A percentile compares a stretch with the other conserved stretches of the same genome.
Conservation (phyloP, 1,140 invertebrate species). For the Zaprionus vittiger region DNA sequence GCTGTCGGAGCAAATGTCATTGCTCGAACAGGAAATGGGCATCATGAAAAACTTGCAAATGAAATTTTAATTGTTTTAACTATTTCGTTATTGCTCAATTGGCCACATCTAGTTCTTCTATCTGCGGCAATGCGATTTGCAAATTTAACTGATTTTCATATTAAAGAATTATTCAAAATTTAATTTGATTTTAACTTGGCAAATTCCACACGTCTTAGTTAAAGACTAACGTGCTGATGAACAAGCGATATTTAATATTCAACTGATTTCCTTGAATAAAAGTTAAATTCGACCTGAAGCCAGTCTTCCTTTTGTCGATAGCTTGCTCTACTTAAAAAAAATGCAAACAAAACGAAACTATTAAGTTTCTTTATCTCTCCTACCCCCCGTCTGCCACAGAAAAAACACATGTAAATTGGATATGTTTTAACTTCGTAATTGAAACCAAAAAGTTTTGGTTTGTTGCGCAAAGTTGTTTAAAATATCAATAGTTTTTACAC, state of each 20-base stretch:
- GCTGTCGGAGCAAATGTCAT: constrained; percentile 45
- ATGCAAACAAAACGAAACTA: too few species aligned
- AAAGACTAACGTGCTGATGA: not conserved
- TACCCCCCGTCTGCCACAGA: not conserved
- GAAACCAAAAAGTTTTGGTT: not conserved
- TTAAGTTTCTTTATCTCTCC: too few species aligned
- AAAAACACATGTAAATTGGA: not conserved
- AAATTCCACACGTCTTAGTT: too few species aligned
- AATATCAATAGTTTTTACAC: not conserved
- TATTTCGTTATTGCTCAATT: constrained; percentile 62
- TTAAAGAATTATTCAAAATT: constrained; percentile 3
- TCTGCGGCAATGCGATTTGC: not conserved
- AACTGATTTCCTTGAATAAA: too few species aligned
- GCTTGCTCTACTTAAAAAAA: too few species aligned
- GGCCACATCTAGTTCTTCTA: constrained; percentile 21
- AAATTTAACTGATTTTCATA: not conserved
- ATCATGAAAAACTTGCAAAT: constrained; percentile 60
- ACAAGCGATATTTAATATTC: too few species aligned
- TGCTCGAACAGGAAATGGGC: constrained; percentile 50
- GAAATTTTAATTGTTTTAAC: constrained; percentile 66
- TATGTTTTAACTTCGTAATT: not conserved
- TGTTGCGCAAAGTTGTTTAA: not conserved
- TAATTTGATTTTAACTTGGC: not conserved
- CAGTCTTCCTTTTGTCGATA: too few species aligned
- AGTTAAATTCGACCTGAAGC: too few species aligned